Evolutionary conservation across 2,113 vertebrate genomes (phyloP), one percentile per base, ranked within the genome.

Genomic region (Centropus bengalensis): DNA sequence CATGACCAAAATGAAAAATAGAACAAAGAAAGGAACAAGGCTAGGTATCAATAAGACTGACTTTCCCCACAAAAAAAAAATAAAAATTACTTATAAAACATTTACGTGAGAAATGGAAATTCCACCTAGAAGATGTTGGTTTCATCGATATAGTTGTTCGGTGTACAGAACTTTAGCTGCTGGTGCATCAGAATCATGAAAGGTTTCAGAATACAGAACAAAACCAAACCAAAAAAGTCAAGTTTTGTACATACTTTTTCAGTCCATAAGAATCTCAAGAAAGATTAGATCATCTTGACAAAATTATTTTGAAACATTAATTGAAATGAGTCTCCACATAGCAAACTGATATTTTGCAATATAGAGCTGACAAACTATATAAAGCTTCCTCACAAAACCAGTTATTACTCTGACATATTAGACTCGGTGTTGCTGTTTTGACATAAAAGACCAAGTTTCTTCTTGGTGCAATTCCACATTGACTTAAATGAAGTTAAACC

Each of bases 381-480:
- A 87, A 89, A 89, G 19, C 23, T 54, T 80, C 26, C 66, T 88
- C 14, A 42, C 21, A 76, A 62, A 89, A 93, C 20, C 44, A 70
- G 54, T 78, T 78, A 83, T 78, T 88, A 80, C n/a, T 92, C 80
- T 77, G 80, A 92, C 94, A 70, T 59, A 45, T 7, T 26, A 83
- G 15, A 71, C 55, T 80, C n/a, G 10, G 7, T 32, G 17, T 62
- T 69, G 36, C 40, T 80, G 42, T 82, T 96, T 82, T 88, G 63
- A 90, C 24, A 8, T 58, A 66, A 67, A 86, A 54, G 55, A 76
- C 20, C 32, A 82, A 28, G 36, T 47, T 81, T 63, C 40, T 89
- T 59, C 76, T 28, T 58, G 24, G 22, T 67, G 32, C 21, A 81
- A 78, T 60, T 78, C 28, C 64, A 86, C 40, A 47, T 40, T 67